Evolutionary conservation across 2,797 vertebrate species (phyloP).

Genomic region (Macroramphosus scolopax): DNA sequence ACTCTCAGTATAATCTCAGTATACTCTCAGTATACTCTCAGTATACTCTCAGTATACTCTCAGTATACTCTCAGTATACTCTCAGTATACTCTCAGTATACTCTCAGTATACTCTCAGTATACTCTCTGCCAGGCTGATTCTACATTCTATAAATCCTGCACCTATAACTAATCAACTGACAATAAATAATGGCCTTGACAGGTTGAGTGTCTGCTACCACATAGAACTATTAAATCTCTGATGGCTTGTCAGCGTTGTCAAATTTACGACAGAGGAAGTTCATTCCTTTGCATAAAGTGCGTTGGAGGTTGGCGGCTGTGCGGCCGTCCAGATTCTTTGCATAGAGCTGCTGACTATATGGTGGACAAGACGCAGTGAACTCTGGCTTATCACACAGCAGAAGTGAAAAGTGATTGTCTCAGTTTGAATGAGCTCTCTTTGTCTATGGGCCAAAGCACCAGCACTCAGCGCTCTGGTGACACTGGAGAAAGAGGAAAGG

Average conservation of each 20-base stretch:
- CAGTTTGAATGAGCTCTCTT: slow-evolving; percentile 77
- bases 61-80: too few relatives aligned
- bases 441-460: slow-evolving; percentile 65
- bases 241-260: slow-evolving; percentile 29
- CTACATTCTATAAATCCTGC: slow-evolving; percentile 21
- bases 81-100: too few relatives aligned
- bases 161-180: slow-evolving; percentile 17
- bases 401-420: slow-evolving; percentile 76
- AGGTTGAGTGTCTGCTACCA: slow-evolving; percentile 24
- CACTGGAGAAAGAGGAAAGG: slow-evolving; percentile 71
- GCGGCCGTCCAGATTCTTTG: slow-evolving; percentile 19
- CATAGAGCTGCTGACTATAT: slow-evolving; percentile 39
- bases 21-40: too few relatives aligned
- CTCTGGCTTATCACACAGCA: slow-evolving; percentile 66
- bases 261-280: slow-evolving; percentile 43
- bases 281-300: slow-evolving; percentile 12
- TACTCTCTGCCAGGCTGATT: slow-evolving; percentile 15
- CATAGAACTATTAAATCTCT: too few relatives aligned
- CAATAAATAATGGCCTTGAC: slow-evolving; percentile 21
- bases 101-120: too few relatives aligned
- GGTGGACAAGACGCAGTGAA: slow-evolving; percentile 59
- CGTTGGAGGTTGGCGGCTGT: neutral
- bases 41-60: too few relatives aligned
- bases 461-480: slow-evolving; percentile 74
- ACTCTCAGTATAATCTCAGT: too few relatives aligned